Base-by-base conservation (phyloP, 2,888 invertebrate species). In the Drepana falcataria region DNA sequence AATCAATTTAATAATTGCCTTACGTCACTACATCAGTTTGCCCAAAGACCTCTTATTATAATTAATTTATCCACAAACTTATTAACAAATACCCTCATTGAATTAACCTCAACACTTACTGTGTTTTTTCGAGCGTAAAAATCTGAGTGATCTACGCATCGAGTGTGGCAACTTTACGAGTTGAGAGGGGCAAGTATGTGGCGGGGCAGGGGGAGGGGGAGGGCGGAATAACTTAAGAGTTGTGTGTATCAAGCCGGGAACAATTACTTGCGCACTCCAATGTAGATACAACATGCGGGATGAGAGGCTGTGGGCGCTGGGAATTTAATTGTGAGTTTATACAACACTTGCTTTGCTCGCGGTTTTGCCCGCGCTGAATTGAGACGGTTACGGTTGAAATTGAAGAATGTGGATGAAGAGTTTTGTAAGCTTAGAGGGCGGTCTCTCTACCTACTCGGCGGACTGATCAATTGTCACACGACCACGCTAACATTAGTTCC, bases 191-290 rank as follows among this genome's bases (percentile, higher is more conserved):
- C 52, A 53, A 55, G 49, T 54, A 55, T 51, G 60, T 53, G 21
- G 21, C 21, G 21, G 21, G 21, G 21, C 21, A 21, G 21, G 21
- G 21, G 21, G 21, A 53, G 37, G 37, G 53, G 51, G 49, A 40
- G 49, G 48, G 55, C 53, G 49, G 63, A 65, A 67, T 65, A 68
- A 65, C 60, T 64, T 66, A 61, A 64, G 63, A 68, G 59, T 68
- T 68, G n/a, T 48, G 49, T 61, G 61, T 62, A 63, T 64, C 60
- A 60, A 63, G 60, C 58, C 56, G 51, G 52, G 54, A 52, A 54
- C 60, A 56, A 60, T 53, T 51, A 60, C 58, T 61, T 60, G 61
- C 60, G 52, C 57, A 56, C 55, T 59, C 49, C 49, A 64, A 64
- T 60, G 59, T 55, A 52, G 57, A 55, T 55, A 53, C 53, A 61